These are phyloP conservation scores for Rotaria magnacalcarata DNA, from an alignment of 2,888 invertebrate species.

Conservation along the genomic window DNA sequence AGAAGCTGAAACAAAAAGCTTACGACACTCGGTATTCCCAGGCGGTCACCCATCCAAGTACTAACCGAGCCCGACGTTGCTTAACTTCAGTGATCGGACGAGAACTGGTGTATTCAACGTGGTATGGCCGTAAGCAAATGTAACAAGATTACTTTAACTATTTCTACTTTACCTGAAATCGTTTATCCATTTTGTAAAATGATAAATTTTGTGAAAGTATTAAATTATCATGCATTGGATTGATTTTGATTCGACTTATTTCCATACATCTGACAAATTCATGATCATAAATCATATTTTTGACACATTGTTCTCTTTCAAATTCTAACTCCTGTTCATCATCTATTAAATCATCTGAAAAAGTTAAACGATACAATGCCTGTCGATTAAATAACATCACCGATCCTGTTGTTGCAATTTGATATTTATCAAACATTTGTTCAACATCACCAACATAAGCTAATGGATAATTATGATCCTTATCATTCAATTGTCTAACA, in stretches of 20 bases:
- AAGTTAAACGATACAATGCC: not conserved
- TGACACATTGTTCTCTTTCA: not conserved
- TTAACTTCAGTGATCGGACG: conserved; percentile 31
- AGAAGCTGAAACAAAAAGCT: not conserved
- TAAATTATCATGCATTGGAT: not conserved
- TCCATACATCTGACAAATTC: not conserved
- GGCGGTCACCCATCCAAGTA: conserved; percentile 31
- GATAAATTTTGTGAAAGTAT: conserved; percentile 3
- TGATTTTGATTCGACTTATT: not conserved
- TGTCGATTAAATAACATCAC: not conserved
- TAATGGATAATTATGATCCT: not conserved
- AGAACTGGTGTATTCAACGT: conserved; percentile 29
- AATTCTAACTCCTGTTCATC: not conserved
- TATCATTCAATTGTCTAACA: not conserved
- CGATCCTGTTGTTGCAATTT: not conserved
- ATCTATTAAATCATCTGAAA: not conserved
- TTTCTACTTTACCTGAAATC: not conserved
- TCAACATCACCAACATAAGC: conserved; percentile 5
- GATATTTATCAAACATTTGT: not conserved
- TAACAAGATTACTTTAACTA: not conserved
- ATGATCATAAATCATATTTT: not conserved
- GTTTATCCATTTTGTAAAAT: not conserved
- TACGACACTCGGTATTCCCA: conserved; percentile 31
- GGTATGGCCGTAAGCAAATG: conserved; percentile 1
- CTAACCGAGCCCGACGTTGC: conserved; percentile 31